Evolutionary conservation across 2,113 vertebrate species (phyloP), one percentile per base, ranked within the genome.

Genomic region (Cheilinus undulatus): DNA sequence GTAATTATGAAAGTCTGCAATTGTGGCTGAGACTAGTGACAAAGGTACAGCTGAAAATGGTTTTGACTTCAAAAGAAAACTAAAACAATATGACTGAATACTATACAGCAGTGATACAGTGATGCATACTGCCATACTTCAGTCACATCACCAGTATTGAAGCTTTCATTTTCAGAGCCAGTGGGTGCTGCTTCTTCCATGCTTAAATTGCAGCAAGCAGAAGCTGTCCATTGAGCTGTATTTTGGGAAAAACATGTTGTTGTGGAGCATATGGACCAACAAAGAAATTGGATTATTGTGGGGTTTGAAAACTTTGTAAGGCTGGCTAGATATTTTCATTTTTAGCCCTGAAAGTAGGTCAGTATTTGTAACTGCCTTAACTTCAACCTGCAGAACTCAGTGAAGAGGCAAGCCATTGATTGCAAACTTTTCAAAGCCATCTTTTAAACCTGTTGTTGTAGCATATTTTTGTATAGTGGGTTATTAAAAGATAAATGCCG

Each of bases 301-400:
- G 14, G 30, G 52, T 32, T 49, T 49, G 19, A 49, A 50, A 70
- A 24, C 20, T 49, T 65, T 60, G 23, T 17, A 11, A 14, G 30
- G 48, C 8, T 4, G 17, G 38, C 32, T 19, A 8, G 15, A 12
- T 43, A 40, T 22, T 14, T 43, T 26, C n/a, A n/a, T 27, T 30
- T 61, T 45, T 13, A 24, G 43, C 43, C 12, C 1, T 67, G 45
- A 63, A 73, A 77, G 30, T 82, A 40, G 58, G 58, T 73, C 58
- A 64, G 36, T 4, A 12, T 19, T 36, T 51, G 58, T 56, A 40
- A 46, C n/a, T 5, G 0, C 42, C 7, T 8, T 48, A 4, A 53
- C 69, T 56, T 48, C 7, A 63, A 26, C 38, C 24, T 32, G 49
- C 54, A 48, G 24, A 58, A 19, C 27, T 53, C 45, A 65, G 34